These are phyloP conservation scores for Eupsilia transversa DNA, from an alignment of 2,888 invertebrate genomes.

Conservation along the genomic window DNA sequence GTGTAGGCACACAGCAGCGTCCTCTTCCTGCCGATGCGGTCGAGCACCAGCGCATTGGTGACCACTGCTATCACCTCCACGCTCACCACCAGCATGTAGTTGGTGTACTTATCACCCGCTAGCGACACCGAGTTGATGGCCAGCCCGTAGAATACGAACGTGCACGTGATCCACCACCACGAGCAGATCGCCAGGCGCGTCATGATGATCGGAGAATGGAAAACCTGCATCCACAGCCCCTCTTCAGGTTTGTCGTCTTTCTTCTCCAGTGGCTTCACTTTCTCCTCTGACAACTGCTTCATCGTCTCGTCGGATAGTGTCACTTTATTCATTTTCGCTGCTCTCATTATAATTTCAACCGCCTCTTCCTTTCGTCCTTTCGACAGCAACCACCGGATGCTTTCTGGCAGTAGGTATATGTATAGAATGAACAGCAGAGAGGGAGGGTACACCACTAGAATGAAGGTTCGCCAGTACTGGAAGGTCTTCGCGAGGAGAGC, in stretches of 20 bases:
- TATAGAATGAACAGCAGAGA: constrained; percentile 92
- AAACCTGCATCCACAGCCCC: constrained; percentile 82
- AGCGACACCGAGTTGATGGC: constrained; percentile 94
- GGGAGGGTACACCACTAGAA: constrained; percentile 93
- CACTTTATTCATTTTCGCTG: constrained; percentile 92
- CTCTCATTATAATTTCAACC: constrained; percentile 91
- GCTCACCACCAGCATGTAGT: constrained; percentile 93
- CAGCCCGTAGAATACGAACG: constrained; percentile 95
- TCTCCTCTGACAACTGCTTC: constrained; percentile 85
- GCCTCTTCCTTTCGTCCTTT: constrained; percentile 93
- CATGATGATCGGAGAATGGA: constrained; percentile 85
- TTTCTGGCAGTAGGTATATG: constrained; percentile 94
- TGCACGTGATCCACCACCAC: constrained; percentile 94
- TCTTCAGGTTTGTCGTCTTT: constrained; percentile 67
- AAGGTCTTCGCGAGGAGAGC: constrained; percentile 93
- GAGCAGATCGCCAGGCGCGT: constrained; percentile 84
- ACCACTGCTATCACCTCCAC: constrained; percentile 94
- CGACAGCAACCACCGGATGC: constrained; percentile 94
- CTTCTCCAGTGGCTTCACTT: constrained; percentile 75
- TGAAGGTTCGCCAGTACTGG: constrained; percentile 93
- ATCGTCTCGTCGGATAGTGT: constrained; percentile 84
- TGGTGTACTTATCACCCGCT: constrained; percentile 94
- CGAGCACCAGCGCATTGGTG: constrained; percentile 91
- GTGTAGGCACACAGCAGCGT: constrained; percentile 91
- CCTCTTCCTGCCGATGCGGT: constrained; percentile 91